phyloP scores from a whole-genome alignment of 1,140 invertebrate species.

The Armadillidium nasatum region DNA sequence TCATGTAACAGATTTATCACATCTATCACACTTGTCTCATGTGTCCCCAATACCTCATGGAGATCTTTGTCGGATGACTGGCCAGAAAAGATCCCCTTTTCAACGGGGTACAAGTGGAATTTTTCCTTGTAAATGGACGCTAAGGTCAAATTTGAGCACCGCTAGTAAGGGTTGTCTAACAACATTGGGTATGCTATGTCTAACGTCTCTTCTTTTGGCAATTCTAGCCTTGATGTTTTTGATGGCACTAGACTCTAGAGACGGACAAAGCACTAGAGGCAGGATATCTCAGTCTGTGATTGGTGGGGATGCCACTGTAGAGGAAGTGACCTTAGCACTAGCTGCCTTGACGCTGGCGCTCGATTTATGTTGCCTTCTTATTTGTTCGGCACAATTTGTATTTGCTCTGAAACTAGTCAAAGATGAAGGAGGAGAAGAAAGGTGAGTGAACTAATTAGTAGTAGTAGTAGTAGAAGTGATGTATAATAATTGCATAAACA shows the following conservation, averaged over 20 bases:
- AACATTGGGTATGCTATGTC: conserved; percentile 74
- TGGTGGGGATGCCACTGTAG: conserved; percentile 78
- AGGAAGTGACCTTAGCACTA: conserved; percentile 82
- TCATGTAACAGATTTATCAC: conserved; percentile 44
- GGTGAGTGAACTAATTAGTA: conserved; percentile 28
- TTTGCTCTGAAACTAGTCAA: conserved; percentile 81
- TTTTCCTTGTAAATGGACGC: conserved; percentile 33
- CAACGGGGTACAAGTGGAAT: conserved; percentile 12
- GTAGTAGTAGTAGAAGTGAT: background rate
- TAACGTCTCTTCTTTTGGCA: conserved; percentile 75
- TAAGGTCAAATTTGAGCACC: conserved; percentile 47
- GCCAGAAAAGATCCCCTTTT: conserved; percentile 27
- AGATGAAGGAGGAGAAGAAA: conserved; percentile 39
- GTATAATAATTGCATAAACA: no score
- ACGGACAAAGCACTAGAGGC: no score
- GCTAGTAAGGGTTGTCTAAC: conserved; percentile 75
- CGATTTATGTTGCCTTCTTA: conserved; percentile 82
- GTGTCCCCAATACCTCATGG: conserved; percentile 34
- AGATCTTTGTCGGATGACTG: conserved; percentile 31
- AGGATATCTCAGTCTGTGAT: conserved; percentile 47
- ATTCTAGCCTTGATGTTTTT: conserved; percentile 77
- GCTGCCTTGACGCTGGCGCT: conserved; percentile 79
- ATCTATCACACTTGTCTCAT: conserved; percentile 40
- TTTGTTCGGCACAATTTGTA: conserved; percentile 89
- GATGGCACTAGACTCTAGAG: conserved; percentile 68